These are phyloP conservation scores for Dryococelus australis DNA, from an alignment of 2,888 invertebrate species.

Conservation along the genomic window DNA sequence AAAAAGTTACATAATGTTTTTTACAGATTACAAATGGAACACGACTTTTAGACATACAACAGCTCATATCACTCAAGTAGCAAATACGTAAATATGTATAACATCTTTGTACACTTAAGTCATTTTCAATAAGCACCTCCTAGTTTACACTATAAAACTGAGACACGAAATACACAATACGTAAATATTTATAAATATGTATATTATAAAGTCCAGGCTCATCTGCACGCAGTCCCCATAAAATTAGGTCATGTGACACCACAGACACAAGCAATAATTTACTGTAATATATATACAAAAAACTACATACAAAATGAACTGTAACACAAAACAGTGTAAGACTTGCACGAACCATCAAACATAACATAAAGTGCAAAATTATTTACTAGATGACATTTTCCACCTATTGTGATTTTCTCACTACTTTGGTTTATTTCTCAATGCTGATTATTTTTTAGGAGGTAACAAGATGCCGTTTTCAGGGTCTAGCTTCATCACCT, in stretches of 20 bases:
- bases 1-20: neutral
- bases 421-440: neutral
- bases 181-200: neutral
- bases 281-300: neutral
- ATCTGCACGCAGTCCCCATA: neutral
- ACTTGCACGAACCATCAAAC: neutral
- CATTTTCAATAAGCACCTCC: neutral
- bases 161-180: neutral
- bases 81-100: neutral
- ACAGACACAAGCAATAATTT: neutral
- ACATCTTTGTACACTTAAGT: neutral
- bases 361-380: neutral
- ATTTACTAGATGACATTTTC: neutral
- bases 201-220: neutral
- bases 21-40: neutral
- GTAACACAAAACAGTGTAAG: neutral
- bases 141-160: neutral
- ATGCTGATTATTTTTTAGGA: too few species aligned
- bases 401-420: neutral
- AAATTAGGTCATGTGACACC: neutral
- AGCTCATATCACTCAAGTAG: neutral
- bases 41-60: neutral
- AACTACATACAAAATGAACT: neutral
- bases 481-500: neutral
- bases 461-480: neutral